Evolutionary conservation across 2,888 invertebrate species (phyloP).

Genomic region (Elegia similella): DNA sequence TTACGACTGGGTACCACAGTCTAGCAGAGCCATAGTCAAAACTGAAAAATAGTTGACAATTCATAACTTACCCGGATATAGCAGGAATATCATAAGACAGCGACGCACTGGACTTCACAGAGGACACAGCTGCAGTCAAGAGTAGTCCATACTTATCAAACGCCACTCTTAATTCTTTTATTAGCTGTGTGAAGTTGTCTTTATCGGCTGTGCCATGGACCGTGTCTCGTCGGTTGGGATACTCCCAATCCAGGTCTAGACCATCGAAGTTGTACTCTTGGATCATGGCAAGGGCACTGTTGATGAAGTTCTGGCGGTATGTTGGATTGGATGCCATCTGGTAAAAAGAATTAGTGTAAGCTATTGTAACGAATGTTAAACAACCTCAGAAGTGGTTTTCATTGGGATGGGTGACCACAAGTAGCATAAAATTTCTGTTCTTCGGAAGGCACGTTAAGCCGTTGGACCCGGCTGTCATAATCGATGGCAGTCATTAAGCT

Average conservation of each 20-base stretch:
- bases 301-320: constrained; percentile 77
- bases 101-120: constrained; percentile 68
- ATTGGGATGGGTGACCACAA: no score
- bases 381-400: no score
- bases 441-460: no score
- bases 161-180: constrained; percentile 79
- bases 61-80: constrained; percentile 77
- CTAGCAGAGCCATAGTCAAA: no score
- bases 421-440: no score
- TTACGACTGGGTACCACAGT: no score
- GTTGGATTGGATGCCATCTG: constrained; percentile 65
- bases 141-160: constrained; percentile 77
- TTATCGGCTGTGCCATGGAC: constrained; percentile 65
- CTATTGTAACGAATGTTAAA: no score
- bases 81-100: constrained; percentile 82
- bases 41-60: no score
- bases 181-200: constrained; percentile 73
- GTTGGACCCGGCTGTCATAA: no score
- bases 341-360: neutral
- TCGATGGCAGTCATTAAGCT: no score
- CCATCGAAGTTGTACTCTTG: constrained; percentile 84
- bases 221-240: constrained; percentile 81
- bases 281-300: constrained; percentile 78
- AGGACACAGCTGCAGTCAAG: constrained; percentile 83
- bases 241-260: constrained; percentile 88